Percentiles rank a stretch among this genome's conserved stretches.
phyloP scores from a whole-genome alignment of 2,797 vertebrate species.

The Girardinus metallicus region DNA sequence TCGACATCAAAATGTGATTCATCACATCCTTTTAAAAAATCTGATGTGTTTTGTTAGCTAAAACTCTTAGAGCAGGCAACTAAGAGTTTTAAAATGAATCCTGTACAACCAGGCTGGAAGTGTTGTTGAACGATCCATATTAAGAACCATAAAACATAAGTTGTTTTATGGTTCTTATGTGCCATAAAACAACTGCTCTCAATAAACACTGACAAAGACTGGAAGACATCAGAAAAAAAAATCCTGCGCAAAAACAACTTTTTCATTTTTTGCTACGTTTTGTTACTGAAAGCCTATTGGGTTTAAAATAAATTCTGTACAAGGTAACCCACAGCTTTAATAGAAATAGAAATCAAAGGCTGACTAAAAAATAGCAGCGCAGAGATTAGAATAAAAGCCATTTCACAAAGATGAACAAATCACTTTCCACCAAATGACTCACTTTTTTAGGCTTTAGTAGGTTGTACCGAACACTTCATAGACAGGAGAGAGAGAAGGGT shows the following conservation, averaged over 20 bases:
- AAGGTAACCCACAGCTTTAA: not conserved
- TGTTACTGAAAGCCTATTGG: not conserved
- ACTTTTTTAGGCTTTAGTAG: not conserved
- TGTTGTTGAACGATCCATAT: not conserved
- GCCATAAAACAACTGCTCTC: not conserved
- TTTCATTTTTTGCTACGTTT: not conserved
- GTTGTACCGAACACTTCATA: no score
- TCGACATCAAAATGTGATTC: not conserved
- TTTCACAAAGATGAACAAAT: not conserved
- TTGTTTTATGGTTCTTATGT: no score
- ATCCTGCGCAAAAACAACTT: not conserved
- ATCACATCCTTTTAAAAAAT: not conserved
- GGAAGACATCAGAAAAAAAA: not conserved
- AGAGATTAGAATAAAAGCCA: not conserved
- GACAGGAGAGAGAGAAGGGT: no score
- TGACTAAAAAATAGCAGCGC: not conserved
- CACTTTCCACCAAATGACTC: not conserved
- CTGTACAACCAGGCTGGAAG: not conserved
- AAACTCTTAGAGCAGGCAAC: not conserved
- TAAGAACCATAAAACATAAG: no score
- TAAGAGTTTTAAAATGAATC: not conserved
- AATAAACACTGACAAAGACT: not conserved
- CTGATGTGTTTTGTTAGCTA: not conserved
- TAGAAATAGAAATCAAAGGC: not conserved
- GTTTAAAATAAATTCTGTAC: not conserved